Evolutionary conservation across 2,113 vertebrate genomes (phyloP), one percentile per base, ranked within the genome.

Genomic region (Danionella cerebrum): DNA sequence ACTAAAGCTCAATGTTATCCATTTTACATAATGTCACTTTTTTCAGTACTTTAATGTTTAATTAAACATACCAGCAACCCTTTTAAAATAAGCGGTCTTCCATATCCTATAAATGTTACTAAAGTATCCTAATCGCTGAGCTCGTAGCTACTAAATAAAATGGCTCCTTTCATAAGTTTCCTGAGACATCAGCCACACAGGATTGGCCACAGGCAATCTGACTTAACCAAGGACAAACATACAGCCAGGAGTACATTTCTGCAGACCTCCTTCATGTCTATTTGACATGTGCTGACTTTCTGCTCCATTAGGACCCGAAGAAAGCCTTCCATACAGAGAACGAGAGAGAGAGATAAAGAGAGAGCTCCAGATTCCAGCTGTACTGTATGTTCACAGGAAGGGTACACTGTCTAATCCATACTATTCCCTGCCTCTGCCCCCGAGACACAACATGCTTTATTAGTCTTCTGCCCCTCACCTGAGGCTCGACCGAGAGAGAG

Each of bases 401-500:
- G 57, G 57, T 60, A 44, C 47, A 65, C 42, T 52, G 47, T 45
- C 67, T 59, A 47, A 50, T 50, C 51, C 31, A 54, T 58, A 68
- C 42, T 58, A 41, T 58, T 58, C 41, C 18, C 44, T 29, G 70
- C 50, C 29, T 48, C 35, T 66, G 41, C 70, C 57, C 41, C 38
- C 21, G 70, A 70, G 76, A 65, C 54, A n/a, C 25, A 7, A 22
- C 35, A 27, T 27, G 31, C 79, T 76, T 89, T 88, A 88, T 89
- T 87, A 89, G 86, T 86, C 76, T 80, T 78, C 76, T 81, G 79
- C 78, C 73, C 71, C 71, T 74, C 76, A 83, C 86, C 87, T 79
- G 75, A 74, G 76, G 84, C 72, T 50, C 38, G 75, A 79, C 69
- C 66, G 70, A 65, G 70, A 80, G 80, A 85, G 77, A 84, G 84